phyloP scores from a whole-genome alignment of 2,888 invertebrate genomes.

The Dryocosmus kuriphilus region DNA sequence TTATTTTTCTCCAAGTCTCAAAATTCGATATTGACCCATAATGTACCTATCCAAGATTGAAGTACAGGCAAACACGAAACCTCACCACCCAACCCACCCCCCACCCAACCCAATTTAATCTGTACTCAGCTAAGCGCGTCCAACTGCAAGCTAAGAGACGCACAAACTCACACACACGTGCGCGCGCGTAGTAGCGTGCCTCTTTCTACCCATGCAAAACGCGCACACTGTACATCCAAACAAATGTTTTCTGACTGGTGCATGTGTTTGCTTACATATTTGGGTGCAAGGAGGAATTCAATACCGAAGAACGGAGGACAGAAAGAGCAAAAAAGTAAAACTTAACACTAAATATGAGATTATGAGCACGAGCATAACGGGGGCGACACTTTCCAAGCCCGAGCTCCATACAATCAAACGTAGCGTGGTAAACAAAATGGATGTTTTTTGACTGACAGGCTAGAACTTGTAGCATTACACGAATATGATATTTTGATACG shows the following conservation, averaged over 20 bases:
- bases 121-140: background rate
- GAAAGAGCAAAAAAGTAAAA: background rate
- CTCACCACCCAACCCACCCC: too few species aligned
- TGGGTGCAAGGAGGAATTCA: background rate
- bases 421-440: conserved; percentile 36
- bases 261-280: background rate
- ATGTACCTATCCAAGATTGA: background rate
- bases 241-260: background rate
- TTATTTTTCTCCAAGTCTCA: too few species aligned
- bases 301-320: background rate
- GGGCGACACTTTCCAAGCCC: background rate
- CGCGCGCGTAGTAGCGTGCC: background rate
- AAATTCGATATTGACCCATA: too few species aligned
- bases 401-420: background rate
- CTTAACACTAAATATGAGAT: background rate
- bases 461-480: background rate
- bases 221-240: background rate
- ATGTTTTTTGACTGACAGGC: conserved; percentile 39
- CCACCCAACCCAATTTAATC: background rate
- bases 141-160: background rate
- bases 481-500: background rate
- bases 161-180: background rate
- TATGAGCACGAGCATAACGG: background rate
- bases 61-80: too few species aligned
- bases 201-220: background rate